Evolutionary conservation across 2,888 invertebrate genomes (phyloP).

Genomic region (Nasonia oneida): DNA sequence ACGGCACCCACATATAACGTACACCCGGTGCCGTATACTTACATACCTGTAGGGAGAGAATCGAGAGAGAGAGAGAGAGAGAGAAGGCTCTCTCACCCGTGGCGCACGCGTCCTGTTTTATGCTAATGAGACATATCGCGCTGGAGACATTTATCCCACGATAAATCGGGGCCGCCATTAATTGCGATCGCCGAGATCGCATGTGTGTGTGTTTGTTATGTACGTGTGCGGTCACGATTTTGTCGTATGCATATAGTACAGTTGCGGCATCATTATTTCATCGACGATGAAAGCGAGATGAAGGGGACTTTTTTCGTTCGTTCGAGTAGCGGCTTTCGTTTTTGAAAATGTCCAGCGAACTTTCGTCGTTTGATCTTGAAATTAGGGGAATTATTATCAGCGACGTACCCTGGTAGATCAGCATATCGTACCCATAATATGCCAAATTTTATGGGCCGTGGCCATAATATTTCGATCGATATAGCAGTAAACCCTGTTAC

Average conservation of each 20-base stretch:
- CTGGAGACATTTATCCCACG: conserved; percentile 74
- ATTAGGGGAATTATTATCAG: neutral
- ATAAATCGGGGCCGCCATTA: conserved; percentile 70
- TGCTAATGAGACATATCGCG: conserved; percentile 70
- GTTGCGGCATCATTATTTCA: conserved; percentile 60
- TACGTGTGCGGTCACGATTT: conserved; percentile 66
- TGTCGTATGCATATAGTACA: conserved; percentile 47
- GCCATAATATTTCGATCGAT: no score
- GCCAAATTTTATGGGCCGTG: no score
- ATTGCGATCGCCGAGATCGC: conserved; percentile 70
- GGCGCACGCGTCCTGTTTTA: conserved; percentile 68
- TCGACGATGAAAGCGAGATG: conserved; percentile 59
- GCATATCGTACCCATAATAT: no score
- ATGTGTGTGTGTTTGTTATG: conserved; percentile 16
- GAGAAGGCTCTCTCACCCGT: conserved; percentile 64
- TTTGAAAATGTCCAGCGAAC: conserved; percentile 5
- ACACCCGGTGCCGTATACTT: neutral
- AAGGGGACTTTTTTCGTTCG: conserved; percentile 19
- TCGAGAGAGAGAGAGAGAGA: neutral
- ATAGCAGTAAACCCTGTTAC: no score
- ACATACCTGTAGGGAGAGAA: neutral
- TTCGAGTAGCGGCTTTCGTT: neutral
- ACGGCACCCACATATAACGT: conserved; percentile 11
- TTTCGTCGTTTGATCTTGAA: neutral
- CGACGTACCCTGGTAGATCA: no score